Evolutionary conservation across 2,888 invertebrate species (phyloP), one percentile per base, ranked within the genome.

Genomic region (Eupithecia inturbata): DNA sequence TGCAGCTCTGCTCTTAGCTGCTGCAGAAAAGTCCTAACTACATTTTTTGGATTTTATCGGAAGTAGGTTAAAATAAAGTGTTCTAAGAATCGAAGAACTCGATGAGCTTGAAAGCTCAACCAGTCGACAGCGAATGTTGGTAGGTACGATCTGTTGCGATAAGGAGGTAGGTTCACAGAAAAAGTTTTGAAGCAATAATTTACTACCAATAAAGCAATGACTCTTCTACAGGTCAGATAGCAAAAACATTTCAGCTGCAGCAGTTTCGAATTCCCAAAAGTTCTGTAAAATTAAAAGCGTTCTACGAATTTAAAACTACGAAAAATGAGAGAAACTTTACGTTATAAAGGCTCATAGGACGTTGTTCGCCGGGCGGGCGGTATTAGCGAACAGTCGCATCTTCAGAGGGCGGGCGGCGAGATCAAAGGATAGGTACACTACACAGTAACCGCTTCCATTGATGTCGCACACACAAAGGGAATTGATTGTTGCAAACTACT

Each of bases 401-500:
- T 93, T 93, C 92, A 88, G 89, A 91, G 93, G 92, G 92, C 28
- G 63, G 63, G 63, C 63, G 63, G 93, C 92, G 91, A 93, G 93
- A 93, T 94, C 94, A 94, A 93, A 94, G 93, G 93, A 92, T 91
- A 92, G 91, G 91, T 91, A 92, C 92, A 93, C 91, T 91, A 92
- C 92, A 93, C 90, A 92, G 91, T 90, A 91, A 92, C 93, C 92
- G 93, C 92, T 93, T 85, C 92, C 91, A 94, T 94, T 94, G 94
- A 94, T 93, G 93, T 94, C 92, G 92, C 88, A 87, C 89, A 93
- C 91, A 93, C 94, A 94, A 94, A 94, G 94, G 91, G 92, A 92
- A 94, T 93, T 93, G 93, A 94, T 94, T 94, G 93, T 93, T 93
- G 93, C 93, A 91, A 93, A 90, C 91, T 92, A 79, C 89, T 88